Evolutionary conservation across 2,797 vertebrate species (phyloP).

Genomic region (Poecilia wingei): DNA sequence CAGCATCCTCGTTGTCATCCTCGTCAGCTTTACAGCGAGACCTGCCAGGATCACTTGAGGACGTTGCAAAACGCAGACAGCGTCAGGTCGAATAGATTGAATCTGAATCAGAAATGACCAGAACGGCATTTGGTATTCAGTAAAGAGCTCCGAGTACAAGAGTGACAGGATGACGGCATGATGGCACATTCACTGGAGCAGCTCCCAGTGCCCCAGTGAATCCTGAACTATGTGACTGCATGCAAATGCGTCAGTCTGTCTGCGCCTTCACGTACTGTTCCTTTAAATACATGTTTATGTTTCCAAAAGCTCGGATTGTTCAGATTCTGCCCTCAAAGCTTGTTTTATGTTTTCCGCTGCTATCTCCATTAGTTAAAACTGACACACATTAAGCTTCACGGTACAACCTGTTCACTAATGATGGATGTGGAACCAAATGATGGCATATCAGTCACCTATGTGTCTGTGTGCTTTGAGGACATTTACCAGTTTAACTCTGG

Average conservation of each 20-base stretch:
- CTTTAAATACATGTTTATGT: not conserved
- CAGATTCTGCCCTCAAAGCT: conserved; percentile 31
- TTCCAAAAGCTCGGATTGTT: conserved; percentile 11
- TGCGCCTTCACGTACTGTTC: no score
- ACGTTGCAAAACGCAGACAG: conserved; percentile 19
- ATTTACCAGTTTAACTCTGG: not conserved
- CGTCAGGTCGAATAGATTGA: conserved; percentile 34
- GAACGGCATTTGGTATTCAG: conserved; percentile 55
- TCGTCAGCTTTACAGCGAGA: conserved; percentile 24
- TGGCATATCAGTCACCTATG: not conserved
- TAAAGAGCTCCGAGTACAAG: conserved; percentile 52
- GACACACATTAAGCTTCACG: conserved; percentile 24
- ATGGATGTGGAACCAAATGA: conserved; percentile 22
- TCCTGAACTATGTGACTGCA: conserved; percentile 40
- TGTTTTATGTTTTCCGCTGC: conserved; percentile 15
- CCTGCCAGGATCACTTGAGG: conserved; percentile 22
- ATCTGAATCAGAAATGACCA: conserved; percentile 30
- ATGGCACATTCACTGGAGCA: conserved; percentile 52
- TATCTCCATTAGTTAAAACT: conserved; percentile 25
- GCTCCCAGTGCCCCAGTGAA: conserved; percentile 48
- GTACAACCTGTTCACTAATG: conserved; percentile 19
- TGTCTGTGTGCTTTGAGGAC: not conserved
- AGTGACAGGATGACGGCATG: conserved; percentile 70
- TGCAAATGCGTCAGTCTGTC: conserved; percentile 10
- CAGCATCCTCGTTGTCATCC: conserved; percentile 7